Percentiles rank a stretch among this genome's conserved stretches.
phyloP scores from a whole-genome alignment of 2,113 vertebrate species.

The Galeopterus variegatus region DNA sequence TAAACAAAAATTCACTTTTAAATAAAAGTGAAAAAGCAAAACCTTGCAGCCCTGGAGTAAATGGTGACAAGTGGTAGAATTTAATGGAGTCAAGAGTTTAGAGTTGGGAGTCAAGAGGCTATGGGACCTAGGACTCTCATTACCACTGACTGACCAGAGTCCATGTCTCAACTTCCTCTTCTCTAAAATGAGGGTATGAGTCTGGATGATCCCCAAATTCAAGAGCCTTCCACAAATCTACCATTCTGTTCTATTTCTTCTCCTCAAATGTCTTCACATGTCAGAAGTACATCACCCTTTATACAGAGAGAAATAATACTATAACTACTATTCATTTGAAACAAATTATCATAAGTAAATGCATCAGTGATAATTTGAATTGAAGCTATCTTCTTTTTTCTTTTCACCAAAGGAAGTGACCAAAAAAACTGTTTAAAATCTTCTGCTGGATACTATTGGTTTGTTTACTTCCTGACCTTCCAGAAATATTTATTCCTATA shows the following conservation, averaged over 20 bases:
- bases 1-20: neutral
- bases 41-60: neutral
- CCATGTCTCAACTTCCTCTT: neutral
- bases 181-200: neutral
- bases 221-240: neutral
- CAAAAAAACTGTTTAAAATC: constrained; percentile 18
- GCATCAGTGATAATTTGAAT: neutral
- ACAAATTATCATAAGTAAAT: constrained; percentile 50
- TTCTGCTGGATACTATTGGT: neutral
- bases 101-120: neutral
- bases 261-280: constrained; percentile 24
- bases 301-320: neutral
- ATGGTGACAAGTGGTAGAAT: neutral
- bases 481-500: constrained; percentile 30
- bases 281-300: neutral
- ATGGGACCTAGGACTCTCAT: neutral
- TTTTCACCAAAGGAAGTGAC: constrained; percentile 13
- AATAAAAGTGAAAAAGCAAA: neutral
- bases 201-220: neutral
- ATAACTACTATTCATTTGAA: constrained; percentile 52
- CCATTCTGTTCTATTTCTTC: neutral
- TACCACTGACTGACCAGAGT: neutral
- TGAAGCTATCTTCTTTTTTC: constrained; percentile 1
- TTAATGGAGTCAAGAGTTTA: neutral
- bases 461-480: constrained; percentile 37